phyloP scores from a whole-genome alignment of 2,888 invertebrate genomes.

The Heteromyza rotundicornis region DNA sequence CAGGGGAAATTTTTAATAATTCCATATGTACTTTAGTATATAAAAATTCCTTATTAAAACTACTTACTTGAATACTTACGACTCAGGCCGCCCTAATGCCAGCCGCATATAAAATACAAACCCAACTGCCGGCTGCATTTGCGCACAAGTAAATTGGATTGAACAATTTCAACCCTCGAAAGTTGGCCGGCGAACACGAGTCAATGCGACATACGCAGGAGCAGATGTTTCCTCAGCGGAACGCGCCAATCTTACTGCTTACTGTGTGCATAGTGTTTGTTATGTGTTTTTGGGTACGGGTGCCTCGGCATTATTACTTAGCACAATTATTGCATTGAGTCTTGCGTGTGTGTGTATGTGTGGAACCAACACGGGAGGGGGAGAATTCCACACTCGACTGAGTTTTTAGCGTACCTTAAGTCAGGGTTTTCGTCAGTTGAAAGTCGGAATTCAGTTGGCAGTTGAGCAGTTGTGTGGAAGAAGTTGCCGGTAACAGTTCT shows the following conservation, averaged over 20 bases:
- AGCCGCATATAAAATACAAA: constrained; percentile 31
- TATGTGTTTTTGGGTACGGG: constrained; percentile 16
- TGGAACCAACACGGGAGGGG: too few species aligned
- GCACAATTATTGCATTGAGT: constrained; percentile 37
- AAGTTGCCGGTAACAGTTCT: constrained; percentile 31
- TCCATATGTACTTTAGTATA: constrained; percentile 37
- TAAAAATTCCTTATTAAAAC: constrained; percentile 39
- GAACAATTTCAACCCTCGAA: constrained; percentile 44
- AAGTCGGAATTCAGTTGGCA: constrained; percentile 36
- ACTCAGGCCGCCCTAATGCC: not conserved
- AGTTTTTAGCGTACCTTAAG: constrained; percentile 28
- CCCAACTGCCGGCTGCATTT: constrained; percentile 39
- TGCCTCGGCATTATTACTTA: constrained; percentile 25
- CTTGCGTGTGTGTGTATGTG: constrained; percentile 15
- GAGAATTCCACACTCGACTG: constrained; percentile 41
- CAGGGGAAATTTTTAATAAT: not conserved
- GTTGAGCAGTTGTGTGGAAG: constrained; percentile 42
- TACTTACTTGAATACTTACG: constrained; percentile 31
- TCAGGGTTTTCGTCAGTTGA: constrained; percentile 35
- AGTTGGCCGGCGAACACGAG: constrained; percentile 32
- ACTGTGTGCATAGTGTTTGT: too few species aligned
- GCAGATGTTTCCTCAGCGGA: constrained; percentile 58
- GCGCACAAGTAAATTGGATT: constrained; percentile 27
- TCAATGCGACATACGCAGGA: constrained; percentile 38
- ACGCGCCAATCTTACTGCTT: constrained; percentile 50